phyloP scores from a whole-genome alignment of 2,113 vertebrate genomes.

The Smithornis capensis region DNA sequence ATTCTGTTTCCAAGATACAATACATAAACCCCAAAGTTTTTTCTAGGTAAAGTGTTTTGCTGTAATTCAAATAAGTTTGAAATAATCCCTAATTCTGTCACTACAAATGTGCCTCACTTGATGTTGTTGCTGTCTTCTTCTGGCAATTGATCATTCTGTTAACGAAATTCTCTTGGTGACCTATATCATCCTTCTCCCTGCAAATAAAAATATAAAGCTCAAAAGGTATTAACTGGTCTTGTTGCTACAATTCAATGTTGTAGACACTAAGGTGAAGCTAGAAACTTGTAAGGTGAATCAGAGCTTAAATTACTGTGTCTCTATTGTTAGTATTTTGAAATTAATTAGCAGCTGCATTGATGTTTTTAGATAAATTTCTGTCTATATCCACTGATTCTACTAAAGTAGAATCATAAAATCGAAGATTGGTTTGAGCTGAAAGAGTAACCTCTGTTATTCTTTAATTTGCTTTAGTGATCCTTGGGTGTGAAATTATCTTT shows the following conservation, averaged over 20 bases:
- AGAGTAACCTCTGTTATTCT: neutral
- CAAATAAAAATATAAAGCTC: neutral
- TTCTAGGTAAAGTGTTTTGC: neutral
- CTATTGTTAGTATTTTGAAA: neutral
- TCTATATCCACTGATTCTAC: neutral
- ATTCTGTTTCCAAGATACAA: neutral
- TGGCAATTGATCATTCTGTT: neutral
- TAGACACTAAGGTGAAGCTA: neutral
- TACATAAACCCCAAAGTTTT: neutral
- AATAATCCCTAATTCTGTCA: neutral
- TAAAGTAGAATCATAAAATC: neutral
- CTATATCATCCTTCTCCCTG: neutral
- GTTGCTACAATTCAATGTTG: neutral
- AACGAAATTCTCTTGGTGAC: neutral
- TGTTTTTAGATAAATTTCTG: neutral
- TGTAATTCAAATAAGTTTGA: neutral
- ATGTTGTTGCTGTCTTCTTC: neutral
- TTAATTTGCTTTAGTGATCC: neutral
- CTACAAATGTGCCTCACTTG: neutral
- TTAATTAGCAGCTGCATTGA: neutral
- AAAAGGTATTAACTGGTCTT: neutral
- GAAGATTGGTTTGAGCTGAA: neutral
- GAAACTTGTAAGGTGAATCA: neutral
- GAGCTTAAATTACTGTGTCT: neutral
- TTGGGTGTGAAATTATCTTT: neutral